Base-by-base conservation (phyloP, 2,888 invertebrate species). In the Drosophila subquinaria region DNA sequence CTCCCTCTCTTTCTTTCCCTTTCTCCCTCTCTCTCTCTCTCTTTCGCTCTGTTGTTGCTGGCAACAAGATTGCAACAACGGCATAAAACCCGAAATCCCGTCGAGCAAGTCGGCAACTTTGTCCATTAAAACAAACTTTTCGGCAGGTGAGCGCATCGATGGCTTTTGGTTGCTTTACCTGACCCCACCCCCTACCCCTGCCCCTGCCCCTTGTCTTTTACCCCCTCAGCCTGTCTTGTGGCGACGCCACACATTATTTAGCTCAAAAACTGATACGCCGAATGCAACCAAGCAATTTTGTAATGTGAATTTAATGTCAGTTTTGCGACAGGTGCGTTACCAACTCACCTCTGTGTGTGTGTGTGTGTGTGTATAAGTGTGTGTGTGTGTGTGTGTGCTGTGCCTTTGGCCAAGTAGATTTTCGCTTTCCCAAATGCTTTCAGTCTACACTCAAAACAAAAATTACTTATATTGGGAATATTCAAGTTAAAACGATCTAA, bases 231-330 rank as follows among this genome's bases (percentile, higher is more conserved):
- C 33, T 6, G 27, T 30, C 48, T 47, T 48, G n/a, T 4, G 47
- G 36, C 23, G 30, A 40, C 23, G 45, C 68, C 62, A 51, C 50
- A 64, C 74, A 77, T 77, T 77, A 77, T 77, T 77, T 77, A 77
- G 78, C 77, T 74, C 69, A 72, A 81, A 80, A 86, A 83, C 87
- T 87, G 87, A 84, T 84, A 81, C 83, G 79, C 84, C 72, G 75
- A 84, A 79, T 84, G 84, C 83, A 86, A 72, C 77, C 79, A 87
- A 87, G 87, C 83, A 84, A 87, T 84, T 84, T 83, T 84, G 81
- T 84, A 87, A 84, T 84, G 83, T 83, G 87, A 84, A 84, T 84
- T 84, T 84, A 84, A 84, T 84, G 83, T 86, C 83, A 87, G 84
- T 87, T 84, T 75, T 83, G 84, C 83, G 87, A 84, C 87, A 84